phyloP scores from a whole-genome alignment of 2,797 vertebrate genomes.

The Eutrigla gurnardus region DNA sequence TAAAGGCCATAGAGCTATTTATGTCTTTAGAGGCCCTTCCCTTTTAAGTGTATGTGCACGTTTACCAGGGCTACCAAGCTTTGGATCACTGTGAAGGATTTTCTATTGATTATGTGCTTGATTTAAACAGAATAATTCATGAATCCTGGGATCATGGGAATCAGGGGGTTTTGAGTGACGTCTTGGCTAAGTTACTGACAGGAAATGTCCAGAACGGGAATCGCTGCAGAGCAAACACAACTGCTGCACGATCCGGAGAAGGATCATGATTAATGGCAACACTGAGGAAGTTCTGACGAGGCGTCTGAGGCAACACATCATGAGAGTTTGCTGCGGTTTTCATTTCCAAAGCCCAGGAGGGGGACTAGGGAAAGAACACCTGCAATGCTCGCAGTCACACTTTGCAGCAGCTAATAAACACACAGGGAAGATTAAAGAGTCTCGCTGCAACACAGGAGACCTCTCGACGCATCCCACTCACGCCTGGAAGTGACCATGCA shows the following conservation, averaged over 20 bases:
- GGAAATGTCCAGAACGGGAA: not conserved
- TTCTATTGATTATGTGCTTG: slow-evolving; percentile 56
- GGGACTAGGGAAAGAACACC: slow-evolving; percentile 53
- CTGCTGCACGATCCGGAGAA: slow-evolving; percentile 12
- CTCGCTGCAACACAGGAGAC: slow-evolving; percentile 30
- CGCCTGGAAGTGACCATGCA: slow-evolving; percentile 31
- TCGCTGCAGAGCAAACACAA: not conserved
- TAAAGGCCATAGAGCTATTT: slow-evolving; percentile 13
- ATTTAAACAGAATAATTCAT: slow-evolving; percentile 57
- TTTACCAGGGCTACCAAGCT: slow-evolving; percentile 30
- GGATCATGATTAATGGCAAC: slow-evolving; percentile 20
- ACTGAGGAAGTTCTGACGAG: slow-evolving; percentile 16
- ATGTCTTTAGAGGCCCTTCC: not conserved
- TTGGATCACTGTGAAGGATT: slow-evolving; percentile 24
- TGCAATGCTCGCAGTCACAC: slow-evolving; percentile 67
- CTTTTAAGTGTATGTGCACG: slow-evolving; percentile 32
- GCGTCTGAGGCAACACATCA: slow-evolving; percentile 38
- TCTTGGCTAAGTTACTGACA: slow-evolving; percentile 9
- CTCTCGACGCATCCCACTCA: slow-evolving; percentile 12
- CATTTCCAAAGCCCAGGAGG: slow-evolving; percentile 53
- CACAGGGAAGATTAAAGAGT: slow-evolving; percentile 49
- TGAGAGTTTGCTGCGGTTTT: slow-evolving; percentile 62
- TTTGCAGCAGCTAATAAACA: slow-evolving; percentile 62
- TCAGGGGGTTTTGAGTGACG: not conserved
- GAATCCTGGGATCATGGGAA: slow-evolving; percentile 13